phyloP scores from a whole-genome alignment of 2,113 vertebrate genomes.

The Trinectes maculatus region DNA sequence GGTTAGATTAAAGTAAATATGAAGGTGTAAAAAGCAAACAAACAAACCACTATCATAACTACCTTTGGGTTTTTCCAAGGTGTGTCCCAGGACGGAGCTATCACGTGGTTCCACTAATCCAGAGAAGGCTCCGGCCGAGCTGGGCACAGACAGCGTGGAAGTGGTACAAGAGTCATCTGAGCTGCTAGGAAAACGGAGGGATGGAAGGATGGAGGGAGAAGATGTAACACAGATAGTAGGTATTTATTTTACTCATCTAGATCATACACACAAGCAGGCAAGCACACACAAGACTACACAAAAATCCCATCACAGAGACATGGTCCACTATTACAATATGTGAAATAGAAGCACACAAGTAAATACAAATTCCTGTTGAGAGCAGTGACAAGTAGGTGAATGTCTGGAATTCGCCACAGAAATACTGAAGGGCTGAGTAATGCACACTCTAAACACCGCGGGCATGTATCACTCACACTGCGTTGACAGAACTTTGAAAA shows the following conservation, averaged over 20 bases:
- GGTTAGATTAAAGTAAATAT: no score
- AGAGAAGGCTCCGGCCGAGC: slow-evolving; percentile 56
- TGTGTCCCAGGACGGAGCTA: slow-evolving; percentile 38
- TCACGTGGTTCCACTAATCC: slow-evolving; percentile 52
- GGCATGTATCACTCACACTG: slow-evolving; percentile 24
- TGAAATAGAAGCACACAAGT: slow-evolving; percentile 43
- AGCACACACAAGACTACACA: background rate
- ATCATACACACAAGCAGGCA: background rate
- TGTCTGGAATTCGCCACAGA: slow-evolving; percentile 53
- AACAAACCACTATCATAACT: background rate
- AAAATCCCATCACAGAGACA: background rate
- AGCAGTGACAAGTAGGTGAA: slow-evolving; percentile 37
- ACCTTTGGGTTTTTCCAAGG: slow-evolving; percentile 70
- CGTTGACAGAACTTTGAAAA: slow-evolving; percentile 38
- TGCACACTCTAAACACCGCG: slow-evolving; percentile 30
- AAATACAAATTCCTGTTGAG: slow-evolving; percentile 48
- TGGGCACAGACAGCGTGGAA: slow-evolving; percentile 28
- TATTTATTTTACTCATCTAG: background rate
- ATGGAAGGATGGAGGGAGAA: background rate
- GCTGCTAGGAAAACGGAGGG: slow-evolving; percentile 44
- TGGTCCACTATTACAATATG: slow-evolving; percentile 12
- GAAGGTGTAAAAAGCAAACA: background rate
- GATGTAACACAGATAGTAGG: background rate
- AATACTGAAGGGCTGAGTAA: slow-evolving; percentile 66
- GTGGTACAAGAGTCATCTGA: slow-evolving; percentile 60